phyloP scores from a whole-genome alignment of 2,888 invertebrate genomes.

The Calameuta idolon region DNA sequence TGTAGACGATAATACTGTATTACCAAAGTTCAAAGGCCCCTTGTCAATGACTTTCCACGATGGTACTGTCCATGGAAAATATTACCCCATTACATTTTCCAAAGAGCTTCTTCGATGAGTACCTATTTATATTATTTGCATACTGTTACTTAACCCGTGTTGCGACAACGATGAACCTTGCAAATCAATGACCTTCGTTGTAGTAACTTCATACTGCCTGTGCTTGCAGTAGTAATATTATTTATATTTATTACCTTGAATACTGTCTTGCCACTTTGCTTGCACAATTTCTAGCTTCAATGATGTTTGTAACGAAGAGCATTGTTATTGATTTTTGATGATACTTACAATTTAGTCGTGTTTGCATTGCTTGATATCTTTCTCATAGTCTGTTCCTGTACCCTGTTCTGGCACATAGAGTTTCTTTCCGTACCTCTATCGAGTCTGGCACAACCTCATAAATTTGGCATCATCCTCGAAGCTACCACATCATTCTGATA shows the following conservation, averaged over 20 bases:
- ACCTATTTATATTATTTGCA: not conserved
- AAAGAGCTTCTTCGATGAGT: not conserved
- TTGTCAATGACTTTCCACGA: not conserved
- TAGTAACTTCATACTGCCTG: not conserved
- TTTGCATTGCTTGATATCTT: not conserved
- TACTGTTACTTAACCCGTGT: not conserved
- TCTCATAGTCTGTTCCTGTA: not conserved
- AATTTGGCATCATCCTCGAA: conserved; percentile 3
- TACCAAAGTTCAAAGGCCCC: not conserved
- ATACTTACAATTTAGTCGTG: not conserved
- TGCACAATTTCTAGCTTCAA: not conserved
- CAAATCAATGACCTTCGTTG: not conserved
- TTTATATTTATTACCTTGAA: not conserved
- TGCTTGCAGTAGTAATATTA: not conserved
- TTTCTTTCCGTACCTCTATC: not conserved
- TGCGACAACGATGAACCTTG: not conserved
- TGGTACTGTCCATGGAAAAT: not conserved
- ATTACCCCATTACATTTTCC: not conserved
- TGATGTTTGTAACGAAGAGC: not conserved
- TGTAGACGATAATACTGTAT: not conserved
- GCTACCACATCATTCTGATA: not conserved
- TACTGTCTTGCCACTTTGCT: not conserved
- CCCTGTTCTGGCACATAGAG: not conserved
- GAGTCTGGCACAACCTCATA: not conserved
- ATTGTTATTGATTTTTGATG: not conserved